A percentile compares a stretch with the other conserved stretches of the same genome.
Evolutionary conservation across 2,113 vertebrate species (phyloP).

Genomic region (human (Homo sapiens)): GRCh38 chr5:176110501-176111000

Average conservation of each 20-base stretch:
- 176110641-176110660: not conserved
- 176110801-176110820: not conserved
- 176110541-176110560: not conserved
- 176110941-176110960: too few species aligned
- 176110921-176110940: too few species aligned
- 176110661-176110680: too few species aligned
- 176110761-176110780: not conserved
- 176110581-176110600: not conserved
- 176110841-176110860: not conserved
- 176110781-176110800: not conserved
- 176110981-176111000: too few species aligned
- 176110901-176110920: too few species aligned
- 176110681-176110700: not conserved
- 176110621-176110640: not conserved
- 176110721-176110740: not conserved
- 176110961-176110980: too few species aligned
- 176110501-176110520: not conserved
- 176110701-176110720: not conserved
- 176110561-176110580: too few species aligned
- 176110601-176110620: too few species aligned
- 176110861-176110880: not conserved
- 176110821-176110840: not conserved
- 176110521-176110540: not conserved
- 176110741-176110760: not conserved
- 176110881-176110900: too few species aligned